These are phyloP conservation scores for Hypotaenidia philippensis DNA, from an alignment of 2,797 vertebrate genomes.

Conservation along the genomic window DNA sequence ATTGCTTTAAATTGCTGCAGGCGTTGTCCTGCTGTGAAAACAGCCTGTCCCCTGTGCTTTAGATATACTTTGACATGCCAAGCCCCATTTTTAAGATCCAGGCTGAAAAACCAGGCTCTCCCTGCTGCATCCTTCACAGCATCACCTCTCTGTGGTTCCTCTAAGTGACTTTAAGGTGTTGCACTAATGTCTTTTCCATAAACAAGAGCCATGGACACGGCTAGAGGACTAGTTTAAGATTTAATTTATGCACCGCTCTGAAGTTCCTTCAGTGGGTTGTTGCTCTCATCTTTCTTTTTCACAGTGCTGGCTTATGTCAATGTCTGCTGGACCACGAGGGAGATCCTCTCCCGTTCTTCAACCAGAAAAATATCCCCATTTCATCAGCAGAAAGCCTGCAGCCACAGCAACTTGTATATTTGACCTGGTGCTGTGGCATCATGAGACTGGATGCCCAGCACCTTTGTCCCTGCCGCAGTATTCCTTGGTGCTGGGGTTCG, in stretches of 20 bases:
- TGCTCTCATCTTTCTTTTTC: background rate
- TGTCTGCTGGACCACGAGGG: background rate
- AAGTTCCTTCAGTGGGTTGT: background rate
- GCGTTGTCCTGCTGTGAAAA: conserved; percentile 44
- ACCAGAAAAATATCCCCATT: fast-evolving
- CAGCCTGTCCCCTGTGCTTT: conserved; percentile 47
- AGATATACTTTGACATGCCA: background rate
- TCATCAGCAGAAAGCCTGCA: background rate
- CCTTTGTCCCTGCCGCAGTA: background rate
- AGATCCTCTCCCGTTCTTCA: background rate
- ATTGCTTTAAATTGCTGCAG: background rate
- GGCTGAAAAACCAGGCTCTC: background rate
- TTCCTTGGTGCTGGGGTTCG: background rate
- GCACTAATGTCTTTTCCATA: background rate
- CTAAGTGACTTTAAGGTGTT: background rate
- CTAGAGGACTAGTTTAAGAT: background rate
- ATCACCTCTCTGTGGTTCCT: background rate
- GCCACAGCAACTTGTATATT: background rate
- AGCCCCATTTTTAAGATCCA: background rate
- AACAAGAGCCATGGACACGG: background rate
- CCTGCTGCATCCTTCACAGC: background rate
- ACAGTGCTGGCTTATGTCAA: fast-evolving
- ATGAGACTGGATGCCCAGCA: fast-evolving
- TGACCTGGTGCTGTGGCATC: background rate
- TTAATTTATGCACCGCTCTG: background rate